Evolutionary conservation across 2,113 vertebrate species (phyloP).

Genomic region (Brachionichthys hirsutus): DNA sequence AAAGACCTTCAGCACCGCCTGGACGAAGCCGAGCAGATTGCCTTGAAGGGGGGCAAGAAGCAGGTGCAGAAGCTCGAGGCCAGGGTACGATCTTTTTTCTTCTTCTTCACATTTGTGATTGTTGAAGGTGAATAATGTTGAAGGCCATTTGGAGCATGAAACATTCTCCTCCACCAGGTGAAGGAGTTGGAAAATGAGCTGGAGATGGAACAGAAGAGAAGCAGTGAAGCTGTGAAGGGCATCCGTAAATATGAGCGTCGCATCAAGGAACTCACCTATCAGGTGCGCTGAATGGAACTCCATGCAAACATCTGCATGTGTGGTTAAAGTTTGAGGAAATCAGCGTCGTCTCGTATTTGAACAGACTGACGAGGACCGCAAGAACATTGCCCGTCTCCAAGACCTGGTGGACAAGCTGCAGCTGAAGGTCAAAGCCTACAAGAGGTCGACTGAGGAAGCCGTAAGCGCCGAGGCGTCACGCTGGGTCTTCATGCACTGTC

Average conservation of each 20-base stretch:
- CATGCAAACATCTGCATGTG: not conserved
- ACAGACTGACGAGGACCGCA: slow-evolving; percentile 87
- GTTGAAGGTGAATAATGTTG: not conserved
- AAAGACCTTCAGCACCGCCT: slow-evolving; percentile 78
- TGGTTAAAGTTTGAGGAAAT: too few relatives aligned
- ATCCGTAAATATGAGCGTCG: slow-evolving; percentile 80
- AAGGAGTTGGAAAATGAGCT: slow-evolving; percentile 78
- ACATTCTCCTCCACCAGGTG: slow-evolving; percentile 59
- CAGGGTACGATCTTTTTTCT: slow-evolving; percentile 60
- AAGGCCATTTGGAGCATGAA: not conserved
- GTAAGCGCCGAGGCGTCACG: slow-evolving; percentile 63
- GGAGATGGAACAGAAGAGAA: slow-evolving; percentile 77
- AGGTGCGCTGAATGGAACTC: slow-evolving; percentile 52
- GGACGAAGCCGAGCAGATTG: slow-evolving; percentile 82
- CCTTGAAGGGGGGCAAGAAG: slow-evolving; percentile 83
- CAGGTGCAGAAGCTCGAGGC: slow-evolving; percentile 79
- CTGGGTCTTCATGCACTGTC: not conserved
- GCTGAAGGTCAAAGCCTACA: slow-evolving; percentile 88
- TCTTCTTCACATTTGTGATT: not conserved
- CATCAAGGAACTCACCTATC: slow-evolving; percentile 79
- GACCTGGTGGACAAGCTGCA: slow-evolving; percentile 89
- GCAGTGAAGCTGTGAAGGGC: slow-evolving; percentile 75
- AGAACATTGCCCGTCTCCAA: slow-evolving; percentile 84
- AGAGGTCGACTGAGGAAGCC: slow-evolving; percentile 83
- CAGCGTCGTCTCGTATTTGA: slow-evolving; percentile 1